Conservation (phyloP, 2,797 vertebrate species). For the Falco cherrug region DNA sequence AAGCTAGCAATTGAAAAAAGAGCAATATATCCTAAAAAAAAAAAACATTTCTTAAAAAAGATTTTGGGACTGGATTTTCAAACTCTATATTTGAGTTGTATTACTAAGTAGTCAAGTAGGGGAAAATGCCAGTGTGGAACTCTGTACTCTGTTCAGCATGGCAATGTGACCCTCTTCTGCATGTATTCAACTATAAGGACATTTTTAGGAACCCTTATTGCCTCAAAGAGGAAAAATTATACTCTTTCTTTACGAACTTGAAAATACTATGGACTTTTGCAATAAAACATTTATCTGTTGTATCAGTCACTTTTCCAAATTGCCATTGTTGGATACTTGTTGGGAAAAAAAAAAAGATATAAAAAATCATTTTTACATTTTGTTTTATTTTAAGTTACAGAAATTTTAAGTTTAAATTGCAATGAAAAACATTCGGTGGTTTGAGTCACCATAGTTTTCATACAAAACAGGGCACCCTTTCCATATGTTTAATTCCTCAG, state of each 20-base stretch:
- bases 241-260: background rate
- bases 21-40: background rate
- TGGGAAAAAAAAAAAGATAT: background rate
- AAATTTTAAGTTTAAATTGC: background rate
- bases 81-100: background rate
- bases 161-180: background rate
- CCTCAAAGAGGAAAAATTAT: background rate
- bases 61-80: background rate
- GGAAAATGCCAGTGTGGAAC: background rate
- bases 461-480: background rate
- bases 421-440: background rate
- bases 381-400: background rate
- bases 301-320: background rate
- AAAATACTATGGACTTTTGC: background rate
- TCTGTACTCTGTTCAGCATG: background rate
- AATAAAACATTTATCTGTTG: background rate
- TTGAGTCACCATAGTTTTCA: background rate
- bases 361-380: background rate
- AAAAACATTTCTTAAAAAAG: background rate
- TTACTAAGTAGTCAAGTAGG: background rate
- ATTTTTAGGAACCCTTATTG: background rate
- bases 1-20: background rate
- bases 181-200: background rate
- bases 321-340: background rate
- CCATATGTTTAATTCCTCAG: background rate